These are phyloP conservation scores for Meteorus colon DNA, from an alignment of 2,888 invertebrate species.

Conservation along the genomic window DNA sequence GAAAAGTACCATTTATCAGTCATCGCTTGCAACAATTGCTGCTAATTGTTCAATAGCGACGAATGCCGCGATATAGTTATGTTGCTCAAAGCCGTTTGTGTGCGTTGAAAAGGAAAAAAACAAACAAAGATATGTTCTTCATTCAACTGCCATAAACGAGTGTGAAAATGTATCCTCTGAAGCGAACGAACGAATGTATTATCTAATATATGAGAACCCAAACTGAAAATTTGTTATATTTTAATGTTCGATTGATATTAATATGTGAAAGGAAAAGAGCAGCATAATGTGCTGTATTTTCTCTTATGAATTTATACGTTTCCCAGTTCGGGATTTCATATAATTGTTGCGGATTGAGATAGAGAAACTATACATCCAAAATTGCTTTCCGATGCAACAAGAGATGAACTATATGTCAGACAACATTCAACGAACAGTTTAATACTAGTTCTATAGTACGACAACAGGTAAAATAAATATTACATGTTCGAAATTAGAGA, in stretches of 20 bases:
- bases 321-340: conserved; percentile 32
- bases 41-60: conserved; percentile 39
- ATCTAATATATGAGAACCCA: background rate
- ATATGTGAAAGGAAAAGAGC: background rate
- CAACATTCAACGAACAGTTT: conserved; percentile 48
- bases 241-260: conserved; percentile 23
- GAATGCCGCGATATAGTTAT: conserved; percentile 48
- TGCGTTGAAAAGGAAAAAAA: conserved; percentile 24
- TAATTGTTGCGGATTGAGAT: conserved; percentile 10
- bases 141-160: conserved; percentile 57
- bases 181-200: background rate
- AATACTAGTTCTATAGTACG: conserved; percentile 54
- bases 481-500: conserved; percentile 55
- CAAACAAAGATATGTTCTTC: conserved; percentile 47
- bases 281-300: background rate
- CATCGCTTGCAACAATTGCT: conserved; percentile 39
- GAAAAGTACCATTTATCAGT: conserved; percentile 4
- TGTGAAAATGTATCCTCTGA: conserved; percentile 39
- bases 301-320: conserved; percentile 28
- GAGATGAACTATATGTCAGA: conserved; percentile 43
- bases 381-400: conserved; percentile 48
- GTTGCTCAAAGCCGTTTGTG: conserved; percentile 55
- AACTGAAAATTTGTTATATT: conserved; percentile 3
- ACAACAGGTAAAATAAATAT: conserved; percentile 54
- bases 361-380: conserved; percentile 28